Base-by-base conservation (phyloP, 1,140 invertebrate genomes). In the Asbolus verrucosus region DNA sequence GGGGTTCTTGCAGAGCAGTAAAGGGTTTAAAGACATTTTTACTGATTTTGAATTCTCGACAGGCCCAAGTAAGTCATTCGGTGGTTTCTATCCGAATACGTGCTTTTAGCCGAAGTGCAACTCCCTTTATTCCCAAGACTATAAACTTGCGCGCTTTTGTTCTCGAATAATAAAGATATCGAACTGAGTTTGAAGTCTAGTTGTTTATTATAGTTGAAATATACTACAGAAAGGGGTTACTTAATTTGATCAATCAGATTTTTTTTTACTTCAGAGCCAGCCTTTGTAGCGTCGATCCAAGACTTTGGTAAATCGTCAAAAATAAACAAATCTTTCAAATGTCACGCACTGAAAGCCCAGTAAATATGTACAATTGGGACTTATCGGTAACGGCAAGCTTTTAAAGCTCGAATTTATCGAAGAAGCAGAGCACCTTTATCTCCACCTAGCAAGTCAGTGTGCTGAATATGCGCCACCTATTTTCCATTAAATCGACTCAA, bases 121-220 rank as follows among this genome's bases (percentile, higher is more conserved):
- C 46, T 54, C 27, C 46, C 46, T 54, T 54, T 54, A 54, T 54
- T 54, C 46, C 46, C 46, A n/a, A 27, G 39, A 38, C 61, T 41
- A 63, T 63, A 63, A 63, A 63, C 61, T 63, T 63, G 60, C 9
- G 14, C 61, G 61, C 36, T 62, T 62, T 62, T 39, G 39, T 54
- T 54, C 46, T 54, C 15, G 19, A 9, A 27, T 54, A 54, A 50
- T 50, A 50, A 54, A 54, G 46, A 54, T 54, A 54, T 54, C 46
- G 46, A 54, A 54, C 19, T 54, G 1, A 8, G 21, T 8, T 27
- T 6, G 13, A 41, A n/a, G 8, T 15, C 15, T 50, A 14, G n/a
- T 50, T 50, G 43, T 21, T 50, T 54, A 27, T 27, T 54, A 21
- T 54, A 54, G 19, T 21, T 19, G 43, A 21, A 61, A 59, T 24